Evolutionary conservation across 2,888 invertebrate species (phyloP).

Genomic region (Parnassius apollo): DNA sequence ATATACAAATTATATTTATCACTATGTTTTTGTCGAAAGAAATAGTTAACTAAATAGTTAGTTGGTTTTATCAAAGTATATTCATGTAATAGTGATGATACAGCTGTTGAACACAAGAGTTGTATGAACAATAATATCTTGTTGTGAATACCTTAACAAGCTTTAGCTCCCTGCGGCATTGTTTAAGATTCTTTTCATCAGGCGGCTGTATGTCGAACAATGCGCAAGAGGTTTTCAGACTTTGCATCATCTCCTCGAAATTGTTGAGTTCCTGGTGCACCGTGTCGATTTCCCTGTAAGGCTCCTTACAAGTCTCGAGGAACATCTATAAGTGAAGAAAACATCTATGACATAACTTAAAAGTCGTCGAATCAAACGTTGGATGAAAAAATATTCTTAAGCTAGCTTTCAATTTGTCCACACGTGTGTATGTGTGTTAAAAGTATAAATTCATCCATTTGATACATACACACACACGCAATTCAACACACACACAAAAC

Average conservation of each 20-base stretch:
- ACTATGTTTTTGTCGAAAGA: too few species aligned
- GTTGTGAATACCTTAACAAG: slow-evolving; percentile 81
- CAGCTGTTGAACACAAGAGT: neutral
- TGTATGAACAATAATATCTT: neutral
- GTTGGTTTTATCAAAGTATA: too few species aligned
- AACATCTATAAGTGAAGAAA: slow-evolving; percentile 69
- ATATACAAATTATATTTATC: too few species aligned
- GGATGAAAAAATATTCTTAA: too few species aligned
- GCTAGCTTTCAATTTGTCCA: too few species aligned
- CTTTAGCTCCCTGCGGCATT: slow-evolving; percentile 88
- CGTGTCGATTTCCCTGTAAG: slow-evolving; percentile 86
- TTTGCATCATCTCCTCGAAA: slow-evolving; percentile 85
- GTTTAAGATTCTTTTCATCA: slow-evolving; percentile 89
- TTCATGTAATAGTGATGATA: neutral
- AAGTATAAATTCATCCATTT: too few species aligned
- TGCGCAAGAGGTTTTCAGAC: slow-evolving; percentile 86
- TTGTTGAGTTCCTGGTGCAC: slow-evolving; percentile 83
- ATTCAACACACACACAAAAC: too few species aligned
- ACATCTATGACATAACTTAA: neutral
- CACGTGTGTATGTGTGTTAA: too few species aligned
- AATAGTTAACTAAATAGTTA: too few species aligned
- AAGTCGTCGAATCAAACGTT: too few species aligned
- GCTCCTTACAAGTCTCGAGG: slow-evolving; percentile 83
- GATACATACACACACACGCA: too few species aligned
- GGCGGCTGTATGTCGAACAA: slow-evolving; percentile 93